These are phyloP conservation scores for Martes martes DNA, from an alignment of 2,113 vertebrate genomes.

Conservation along the genomic window DNA sequence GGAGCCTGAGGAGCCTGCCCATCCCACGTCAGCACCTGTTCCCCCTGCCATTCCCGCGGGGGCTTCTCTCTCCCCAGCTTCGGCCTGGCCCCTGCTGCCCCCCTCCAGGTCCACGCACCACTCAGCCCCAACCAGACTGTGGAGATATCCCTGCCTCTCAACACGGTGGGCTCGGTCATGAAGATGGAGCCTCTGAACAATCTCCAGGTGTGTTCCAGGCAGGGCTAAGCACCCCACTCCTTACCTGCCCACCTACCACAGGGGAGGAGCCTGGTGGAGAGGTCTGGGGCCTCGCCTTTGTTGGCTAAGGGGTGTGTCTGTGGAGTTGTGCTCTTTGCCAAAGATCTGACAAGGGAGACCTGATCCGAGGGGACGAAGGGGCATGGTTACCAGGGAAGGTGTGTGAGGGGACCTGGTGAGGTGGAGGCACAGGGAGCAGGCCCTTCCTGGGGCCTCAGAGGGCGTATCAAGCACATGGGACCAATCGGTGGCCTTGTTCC, in stretches of 20 bases:
- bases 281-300: neutral
- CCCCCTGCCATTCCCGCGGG: neutral
- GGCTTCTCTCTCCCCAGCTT: constrained; percentile 86
- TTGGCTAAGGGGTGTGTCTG: neutral
- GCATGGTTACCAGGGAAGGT: neutral
- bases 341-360: neutral
- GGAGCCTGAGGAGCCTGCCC: neutral
- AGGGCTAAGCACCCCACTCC: neutral
- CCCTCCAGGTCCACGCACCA: constrained; percentile 93
- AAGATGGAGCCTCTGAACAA: constrained; percentile 99
- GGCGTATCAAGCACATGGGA: neutral
- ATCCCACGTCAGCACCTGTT: neutral
- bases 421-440: too few species aligned
- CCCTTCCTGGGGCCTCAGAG: neutral
- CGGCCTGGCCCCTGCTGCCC: constrained; percentile 94
- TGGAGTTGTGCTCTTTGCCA: neutral
- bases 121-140: constrained; percentile 95
- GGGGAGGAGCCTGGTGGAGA: neutral
- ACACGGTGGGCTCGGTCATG: constrained; percentile 94
- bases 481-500: neutral
- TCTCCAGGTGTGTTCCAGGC: constrained; percentile 88
- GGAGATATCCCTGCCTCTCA: constrained; percentile 93
- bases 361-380: neutral
- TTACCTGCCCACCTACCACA: rapidly evolving
- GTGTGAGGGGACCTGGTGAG: neutral